A percentile compares a stretch with the other conserved stretches of the same genome.
These are phyloP conservation scores for Tetanocera ferruginea DNA, from an alignment of 2,888 invertebrate species.

Conservation along the genomic window DNA sequence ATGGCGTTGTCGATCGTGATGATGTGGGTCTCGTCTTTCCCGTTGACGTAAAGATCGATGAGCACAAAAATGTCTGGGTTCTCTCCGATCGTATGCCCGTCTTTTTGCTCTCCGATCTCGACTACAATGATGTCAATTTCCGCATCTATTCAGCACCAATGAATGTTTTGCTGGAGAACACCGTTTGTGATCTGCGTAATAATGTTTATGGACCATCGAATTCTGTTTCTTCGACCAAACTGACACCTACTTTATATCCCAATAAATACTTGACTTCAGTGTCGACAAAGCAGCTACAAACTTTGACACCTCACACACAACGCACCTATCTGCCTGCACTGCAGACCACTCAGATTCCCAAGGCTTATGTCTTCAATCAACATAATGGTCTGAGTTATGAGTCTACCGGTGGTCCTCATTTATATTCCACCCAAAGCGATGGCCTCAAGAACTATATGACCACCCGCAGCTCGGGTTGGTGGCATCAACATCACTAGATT, in stretches of 20 bases:
- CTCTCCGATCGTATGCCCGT: slow-evolving; percentile 87
- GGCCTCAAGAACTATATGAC: slow-evolving; percentile 61
- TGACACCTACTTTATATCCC: slow-evolving; percentile 53
- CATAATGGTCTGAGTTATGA: slow-evolving; percentile 68
- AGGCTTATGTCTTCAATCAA: slow-evolving; percentile 68
- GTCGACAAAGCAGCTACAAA: slow-evolving; percentile 15
- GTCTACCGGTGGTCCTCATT: slow-evolving; percentile 63
- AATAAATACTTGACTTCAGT: background rate
- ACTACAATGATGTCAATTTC: slow-evolving; percentile 84
- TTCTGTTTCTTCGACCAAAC: slow-evolving; percentile 54
- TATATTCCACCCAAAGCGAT: slow-evolving; percentile 57
- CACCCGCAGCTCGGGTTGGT: slow-evolving; percentile 62
- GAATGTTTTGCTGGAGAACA: slow-evolving; percentile 77
- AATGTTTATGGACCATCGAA: slow-evolving; percentile 61
- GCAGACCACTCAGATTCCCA: slow-evolving; percentile 55
- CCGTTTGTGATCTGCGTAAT: slow-evolving; percentile 76
- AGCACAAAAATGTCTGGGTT: slow-evolving; percentile 81
- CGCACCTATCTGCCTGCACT: slow-evolving; percentile 50
- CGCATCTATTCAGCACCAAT: slow-evolving; percentile 80
- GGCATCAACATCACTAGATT: slow-evolving; percentile 55
- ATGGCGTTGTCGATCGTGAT: slow-evolving; percentile 81
- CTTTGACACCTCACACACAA: background rate
- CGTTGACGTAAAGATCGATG: slow-evolving; percentile 83
- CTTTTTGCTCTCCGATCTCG: slow-evolving; percentile 78
- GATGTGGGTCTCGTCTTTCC: slow-evolving; percentile 84